Percentiles rank a stretch among this genome's conserved stretches.
phyloP scores from a whole-genome alignment of 1,140 invertebrate genomes.

The Drosophila mauritiana region DNA sequence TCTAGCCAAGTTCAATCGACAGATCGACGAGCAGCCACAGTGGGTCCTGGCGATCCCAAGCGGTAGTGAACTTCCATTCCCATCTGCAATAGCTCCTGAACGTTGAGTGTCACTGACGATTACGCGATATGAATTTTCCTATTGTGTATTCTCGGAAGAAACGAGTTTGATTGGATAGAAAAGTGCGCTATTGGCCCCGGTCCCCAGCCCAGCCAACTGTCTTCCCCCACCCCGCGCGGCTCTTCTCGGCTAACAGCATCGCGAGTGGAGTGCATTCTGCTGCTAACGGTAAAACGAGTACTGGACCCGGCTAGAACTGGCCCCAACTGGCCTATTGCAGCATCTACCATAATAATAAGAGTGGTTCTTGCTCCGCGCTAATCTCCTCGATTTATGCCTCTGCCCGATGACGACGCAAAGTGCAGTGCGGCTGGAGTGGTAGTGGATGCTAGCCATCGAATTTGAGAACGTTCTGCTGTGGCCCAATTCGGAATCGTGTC shows the following conservation, averaged over 20 bases:
- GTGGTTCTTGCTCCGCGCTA: constrained; percentile 62
- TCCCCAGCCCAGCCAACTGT: background rate
- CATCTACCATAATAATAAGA: constrained; percentile 69
- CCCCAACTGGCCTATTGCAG: constrained; percentile 73
- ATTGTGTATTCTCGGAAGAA: constrained; percentile 70
- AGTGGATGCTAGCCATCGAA: constrained; percentile 33
- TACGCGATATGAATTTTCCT: constrained; percentile 65
- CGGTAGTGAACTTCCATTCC: background rate
- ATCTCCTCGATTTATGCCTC: constrained; percentile 76
- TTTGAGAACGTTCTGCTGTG: constrained; percentile 69
- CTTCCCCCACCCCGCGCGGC: background rate
- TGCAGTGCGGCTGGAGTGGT: constrained; percentile 26
- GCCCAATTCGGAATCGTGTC: constrained; percentile 75
- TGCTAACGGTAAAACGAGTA: constrained; percentile 81
- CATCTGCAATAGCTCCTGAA: background rate
- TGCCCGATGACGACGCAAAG: constrained; percentile 73
- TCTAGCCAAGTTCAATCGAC: constrained; percentile 70
- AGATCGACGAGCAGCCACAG: constrained; percentile 16
- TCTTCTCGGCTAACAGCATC: constrained; percentile 58
- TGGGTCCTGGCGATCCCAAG: background rate
- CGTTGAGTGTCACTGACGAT: constrained; percentile 68
- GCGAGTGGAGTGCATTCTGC: constrained; percentile 68
- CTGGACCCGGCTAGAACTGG: constrained; percentile 66
- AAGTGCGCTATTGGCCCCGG: constrained; percentile 47
- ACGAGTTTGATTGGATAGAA: constrained; percentile 76